Base-by-base conservation (phyloP, 2,888 invertebrate genomes). In the Nemotelus nigrinus region DNA sequence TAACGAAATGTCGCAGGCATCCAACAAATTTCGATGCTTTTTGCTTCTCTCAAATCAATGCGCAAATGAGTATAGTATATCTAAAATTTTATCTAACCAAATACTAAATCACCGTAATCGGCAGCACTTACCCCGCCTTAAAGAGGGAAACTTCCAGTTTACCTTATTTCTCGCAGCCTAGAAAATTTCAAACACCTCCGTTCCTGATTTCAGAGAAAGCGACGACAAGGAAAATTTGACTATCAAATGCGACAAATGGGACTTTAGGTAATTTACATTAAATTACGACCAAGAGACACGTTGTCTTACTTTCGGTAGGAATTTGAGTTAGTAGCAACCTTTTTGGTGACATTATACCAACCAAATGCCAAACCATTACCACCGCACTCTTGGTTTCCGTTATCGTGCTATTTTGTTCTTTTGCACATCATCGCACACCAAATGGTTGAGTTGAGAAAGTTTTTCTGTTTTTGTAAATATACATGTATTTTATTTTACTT, bases 191-290 rank as follows among this genome's bases (percentile, higher is more conserved):
- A 58, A 25, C 25, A 25, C 25, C 10, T 58, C 58, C 50, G 8
- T 58, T 25, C 25, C 58, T 25, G 10, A 57, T n/a, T 25, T 25
- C 25, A 7, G 41, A 3, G n/a, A 53, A 70, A 41, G 43, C 53
- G 70, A 70, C 53, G 70, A 70, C 53, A 55, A 47, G 8, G 48
- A 45, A 74, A 74, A 74, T 74, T 74, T 74, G 74, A 60, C 60
- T 74, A 60, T 74, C 63, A 74, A 74, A 74, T 74, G 47, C 74
- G 74, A 74, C 74, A 74, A 74, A 74, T 74, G 74, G 74, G 74
- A 63, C 48, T 60, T 50, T 8, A 3, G 74, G 74, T 74, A 74
- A 74, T 74, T 74, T 74, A 60, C 74, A 74, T 74, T 74, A 48
- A 60, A 74, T 74, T 74, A 74, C 63, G 74, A 50, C 47, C 63